phyloP scores from a whole-genome alignment of 2,113 vertebrate species.

The Cyprinodon variegatus region DNA sequence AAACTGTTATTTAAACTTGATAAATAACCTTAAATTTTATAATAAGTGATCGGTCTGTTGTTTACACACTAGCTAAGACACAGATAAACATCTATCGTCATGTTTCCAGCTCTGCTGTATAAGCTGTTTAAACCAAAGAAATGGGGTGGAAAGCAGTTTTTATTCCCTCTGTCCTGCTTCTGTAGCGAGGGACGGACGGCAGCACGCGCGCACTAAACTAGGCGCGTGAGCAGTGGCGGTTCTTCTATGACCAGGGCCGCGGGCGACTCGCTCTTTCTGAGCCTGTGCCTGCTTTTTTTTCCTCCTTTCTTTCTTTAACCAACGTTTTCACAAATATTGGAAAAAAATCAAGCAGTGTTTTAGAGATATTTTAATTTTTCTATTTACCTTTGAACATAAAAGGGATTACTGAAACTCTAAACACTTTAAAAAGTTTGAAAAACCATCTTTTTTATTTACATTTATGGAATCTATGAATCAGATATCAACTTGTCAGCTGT shows the following conservation, averaged over 20 bases:
- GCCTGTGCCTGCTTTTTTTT: neutral
- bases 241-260: neutral
- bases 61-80: neutral
- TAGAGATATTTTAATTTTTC: neutral
- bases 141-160: neutral
- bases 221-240: neutral
- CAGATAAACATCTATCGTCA: neutral
- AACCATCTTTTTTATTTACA: too few species aligned
- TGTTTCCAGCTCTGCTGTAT: neutral
- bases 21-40: accelerated
- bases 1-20: neutral
- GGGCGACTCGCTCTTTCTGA: neutral
- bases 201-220: too few species aligned
- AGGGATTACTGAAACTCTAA: too few species aligned
- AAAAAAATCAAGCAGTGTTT: neutral
- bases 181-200: neutral
- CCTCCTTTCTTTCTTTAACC: neutral
- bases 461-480: too few species aligned
- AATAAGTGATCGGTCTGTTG: too few species aligned
- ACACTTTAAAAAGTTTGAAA: too few species aligned
- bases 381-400: too few species aligned
- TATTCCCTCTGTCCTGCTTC: neutral
- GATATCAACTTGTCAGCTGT: too few species aligned
- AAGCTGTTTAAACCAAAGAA: neutral
- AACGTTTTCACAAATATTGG: neutral